phyloP scores from a whole-genome alignment of 2,888 invertebrate genomes.

The Hedya salicella region DNA sequence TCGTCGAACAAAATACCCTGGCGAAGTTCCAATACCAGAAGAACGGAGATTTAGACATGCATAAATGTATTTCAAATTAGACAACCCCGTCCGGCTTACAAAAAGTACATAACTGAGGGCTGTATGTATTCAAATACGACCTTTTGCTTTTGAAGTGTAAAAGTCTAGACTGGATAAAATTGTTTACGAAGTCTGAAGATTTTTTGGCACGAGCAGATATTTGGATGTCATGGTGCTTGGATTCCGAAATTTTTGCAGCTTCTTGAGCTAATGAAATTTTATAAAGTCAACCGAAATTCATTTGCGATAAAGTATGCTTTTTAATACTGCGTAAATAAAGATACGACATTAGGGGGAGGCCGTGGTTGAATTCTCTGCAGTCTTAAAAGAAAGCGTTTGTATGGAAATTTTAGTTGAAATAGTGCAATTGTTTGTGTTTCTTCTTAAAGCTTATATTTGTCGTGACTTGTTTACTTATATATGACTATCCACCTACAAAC shows the following conservation, averaged over 20 bases:
- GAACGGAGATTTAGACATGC: conserved; percentile 55
- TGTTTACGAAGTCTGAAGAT: conserved; percentile 31
- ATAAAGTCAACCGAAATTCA: background rate
- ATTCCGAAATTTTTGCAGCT: background rate
- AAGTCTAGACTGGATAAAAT: conserved; percentile 41
- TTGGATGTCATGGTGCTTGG: conserved; percentile 23
- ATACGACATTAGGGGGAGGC: background rate
- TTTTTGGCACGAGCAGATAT: conserved; percentile 33
- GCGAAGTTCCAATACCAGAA: conserved; percentile 47
- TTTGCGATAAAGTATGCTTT: background rate
- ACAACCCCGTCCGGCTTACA: conserved; percentile 20
- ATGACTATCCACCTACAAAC: too few species aligned
- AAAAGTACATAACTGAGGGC: background rate
- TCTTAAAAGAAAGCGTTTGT: conserved; percentile 18
- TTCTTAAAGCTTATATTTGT: background rate
- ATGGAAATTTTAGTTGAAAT: conserved; percentile 20
- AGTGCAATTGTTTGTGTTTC: background rate
- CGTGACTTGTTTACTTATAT: background rate
- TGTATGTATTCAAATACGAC: background rate
- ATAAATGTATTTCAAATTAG: conserved; percentile 58
- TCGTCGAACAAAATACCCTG: conserved; percentile 20
- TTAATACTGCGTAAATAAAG: background rate
- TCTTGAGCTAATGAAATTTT: background rate
- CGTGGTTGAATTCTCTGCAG: conserved; percentile 6
- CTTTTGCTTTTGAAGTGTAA: background rate